A percentile compares a stretch with the other conserved stretches of the same genome.
Conservation (phyloP, 2,888 invertebrate genomes). For the Papilio gigon region DNA sequence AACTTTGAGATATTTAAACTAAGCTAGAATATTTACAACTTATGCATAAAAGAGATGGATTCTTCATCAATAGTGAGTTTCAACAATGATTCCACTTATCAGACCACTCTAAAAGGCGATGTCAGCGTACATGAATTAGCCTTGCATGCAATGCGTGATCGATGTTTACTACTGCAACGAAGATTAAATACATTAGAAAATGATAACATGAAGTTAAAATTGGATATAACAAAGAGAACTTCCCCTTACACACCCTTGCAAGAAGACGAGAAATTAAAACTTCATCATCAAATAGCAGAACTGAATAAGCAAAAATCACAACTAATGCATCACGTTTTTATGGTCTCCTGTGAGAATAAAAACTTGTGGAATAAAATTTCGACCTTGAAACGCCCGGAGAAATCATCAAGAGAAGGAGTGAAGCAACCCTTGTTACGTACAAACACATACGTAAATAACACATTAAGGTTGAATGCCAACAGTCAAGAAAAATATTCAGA, state of each 20-base stretch:
- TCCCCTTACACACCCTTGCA: conserved; percentile 62
- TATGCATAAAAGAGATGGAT: conserved; percentile 59
- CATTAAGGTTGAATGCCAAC: conserved; percentile 83
- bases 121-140: conserved; percentile 88
- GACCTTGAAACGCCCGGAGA: conserved; percentile 68
- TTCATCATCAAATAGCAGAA: conserved; percentile 86
- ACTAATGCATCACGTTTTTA: conserved; percentile 88
- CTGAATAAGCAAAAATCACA: conserved; percentile 89
- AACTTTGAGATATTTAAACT: not conserved
- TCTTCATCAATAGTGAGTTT: conserved; percentile 78
- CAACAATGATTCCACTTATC: conserved; percentile 75
- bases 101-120: conserved; percentile 72
- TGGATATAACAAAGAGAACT: conserved; percentile 64
- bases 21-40: not conserved
- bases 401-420: conserved; percentile 54
- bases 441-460: conserved; percentile 87
- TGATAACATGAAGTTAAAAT: conserved; percentile 86
- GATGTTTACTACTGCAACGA: conserved; percentile 89
- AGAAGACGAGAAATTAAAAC: conserved; percentile 74
- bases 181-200: conserved; percentile 87
- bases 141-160: conserved; percentile 90
- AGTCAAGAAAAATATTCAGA: conserved; percentile 81
- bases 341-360: conserved; percentile 92
- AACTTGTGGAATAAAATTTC: conserved; percentile 90
- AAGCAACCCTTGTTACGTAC: conserved; percentile 70